Evolutionary conservation across 2,113 vertebrate species (phyloP), one percentile per base, ranked within the genome.

Genomic region (Corydoras maculifer): DNA sequence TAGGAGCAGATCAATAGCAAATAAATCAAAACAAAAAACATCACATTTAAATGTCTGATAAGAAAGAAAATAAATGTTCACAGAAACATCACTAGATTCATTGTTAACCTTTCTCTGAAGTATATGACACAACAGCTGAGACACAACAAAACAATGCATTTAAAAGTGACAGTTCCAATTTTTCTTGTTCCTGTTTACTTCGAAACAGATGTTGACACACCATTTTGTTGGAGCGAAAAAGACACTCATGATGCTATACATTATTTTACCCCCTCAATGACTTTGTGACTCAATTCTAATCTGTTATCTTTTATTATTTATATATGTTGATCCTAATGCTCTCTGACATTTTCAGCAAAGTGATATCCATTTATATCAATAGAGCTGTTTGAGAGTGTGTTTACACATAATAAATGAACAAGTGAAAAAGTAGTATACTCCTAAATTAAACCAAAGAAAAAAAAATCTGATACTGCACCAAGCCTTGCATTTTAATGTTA

Each of bases 301-400:
- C 58, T 25, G 31, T 68, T 57, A 62, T 74, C 49, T 55, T 62
- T 3, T 25, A 51, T 62, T 43, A 43, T 43, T 43, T 43, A 43
- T 43, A 43, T 43, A 43, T 43, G 58, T 55, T 68, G 49, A 68
- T 68, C 72, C 55, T 74, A 74, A 74, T 62, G 65, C 71, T 18
- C 31, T 29, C 57, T 66, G 63, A 59, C 64, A 54, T 59, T 61
- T 67, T 51, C 58, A 30, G 35, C 71, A 67, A 61, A 67, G 58
- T 30, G 58, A 48, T 55, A 55, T 74, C 72, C 62, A 31, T 68
- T 68, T 68, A 48, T 74, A 74, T 68, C 58, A 73, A 43, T 50
- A 8, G 58, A 54, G 71, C 48, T 11, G 64, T 54, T 67, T 60
- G 25, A n/a, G 62, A 72, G 58, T 30, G 31, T 73, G 72, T 73